phyloP scores from a whole-genome alignment of 2,797 vertebrate genomes.

The Melanotaenia trifasciata region DNA sequence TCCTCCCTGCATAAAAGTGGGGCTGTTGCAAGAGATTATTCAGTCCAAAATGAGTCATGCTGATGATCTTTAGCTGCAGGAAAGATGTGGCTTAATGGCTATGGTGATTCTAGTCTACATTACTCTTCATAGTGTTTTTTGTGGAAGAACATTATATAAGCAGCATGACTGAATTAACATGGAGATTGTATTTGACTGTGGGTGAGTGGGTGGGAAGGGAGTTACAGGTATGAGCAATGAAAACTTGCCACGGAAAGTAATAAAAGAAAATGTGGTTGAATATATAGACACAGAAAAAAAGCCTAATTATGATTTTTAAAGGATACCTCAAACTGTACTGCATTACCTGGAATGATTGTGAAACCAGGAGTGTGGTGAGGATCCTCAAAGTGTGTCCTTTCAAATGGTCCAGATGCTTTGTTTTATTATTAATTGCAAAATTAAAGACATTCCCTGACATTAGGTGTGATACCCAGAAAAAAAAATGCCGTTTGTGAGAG shows the following conservation, averaged over 20 bases:
- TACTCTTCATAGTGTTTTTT: slow-evolving; percentile 26
- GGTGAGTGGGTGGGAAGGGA: background rate
- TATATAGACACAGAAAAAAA: slow-evolving; percentile 1
- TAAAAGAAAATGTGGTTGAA: slow-evolving; percentile 12
- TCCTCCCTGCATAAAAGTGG: slow-evolving; percentile 18
- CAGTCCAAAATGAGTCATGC: slow-evolving; percentile 45
- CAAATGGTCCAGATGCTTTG: slow-evolving; percentile 59
- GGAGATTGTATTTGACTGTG: slow-evolving; percentile 29
- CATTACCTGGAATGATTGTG: slow-evolving; percentile 28
- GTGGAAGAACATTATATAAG: slow-evolving; percentile 20
- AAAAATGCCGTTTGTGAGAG: slow-evolving; percentile 55
- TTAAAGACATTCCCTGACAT: slow-evolving; percentile 75
- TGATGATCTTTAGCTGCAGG: slow-evolving; percentile 44
- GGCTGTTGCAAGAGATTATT: slow-evolving; percentile 40
- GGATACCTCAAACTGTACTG: background rate
- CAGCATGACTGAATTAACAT: slow-evolving; percentile 27
- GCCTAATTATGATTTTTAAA: background rate
- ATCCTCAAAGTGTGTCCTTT: slow-evolving; percentile 60
- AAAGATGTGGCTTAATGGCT: slow-evolving; percentile 38
- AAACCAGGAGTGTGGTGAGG: slow-evolving; percentile 39
- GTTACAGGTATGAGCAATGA: slow-evolving; percentile 4
- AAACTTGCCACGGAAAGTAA: slow-evolving; percentile 20
- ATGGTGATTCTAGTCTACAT: slow-evolving; percentile 33
- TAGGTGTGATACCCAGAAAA: slow-evolving; percentile 45
- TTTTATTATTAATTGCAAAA: slow-evolving; percentile 68